Evolutionary conservation across 2,888 invertebrate species (phyloP), one percentile per base, ranked within the genome.

Genomic region (Ceramica pisi): DNA sequence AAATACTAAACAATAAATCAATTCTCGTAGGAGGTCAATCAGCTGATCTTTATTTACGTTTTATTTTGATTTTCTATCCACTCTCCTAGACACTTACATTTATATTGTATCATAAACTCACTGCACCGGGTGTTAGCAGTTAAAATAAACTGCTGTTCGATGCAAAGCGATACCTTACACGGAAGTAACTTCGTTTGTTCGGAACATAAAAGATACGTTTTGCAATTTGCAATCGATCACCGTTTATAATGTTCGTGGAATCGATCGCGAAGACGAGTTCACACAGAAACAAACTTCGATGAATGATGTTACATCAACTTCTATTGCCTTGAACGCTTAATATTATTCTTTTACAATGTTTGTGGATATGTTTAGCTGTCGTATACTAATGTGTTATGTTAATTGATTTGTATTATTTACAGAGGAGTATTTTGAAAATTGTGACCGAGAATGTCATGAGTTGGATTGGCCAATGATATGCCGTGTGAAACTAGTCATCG

Each of bases 401-500:
- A 61, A 71, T 71, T 66, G 12, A 62, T 71, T 70, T 74, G 59
- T 60, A 80, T 85, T 91, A 69, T 84, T 97, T 97, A 63, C 96
- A 98, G 98, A 97, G 92, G 97, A 97, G 89, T 97, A 97, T 87
- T 97, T 97, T 87, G 96, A 97, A 86, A 97, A 97, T 87, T 98
- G 98, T 91, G 97, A 97, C 88, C 96, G 98, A 86, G 97, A 97
- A 85, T 98, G 98, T 91, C 97, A 97, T 87, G 97, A 97, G 80
- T 93, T 97, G 75, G 97, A 97, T 88, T 97, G 97, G 97, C 98
- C 98, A 5, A 98, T 98, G 97, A 97, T 97, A 86, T 98, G 98
- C 91, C 96, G 98, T 71, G 97, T 98, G 78, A 97, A 97, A 93
- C 95, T 98, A 83, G 97, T 97, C 56, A 94, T 98, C 71, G 98